phyloP scores from a whole-genome alignment of 2,797 vertebrate genomes.

The Gymnoscopelus microlampas region DNA sequence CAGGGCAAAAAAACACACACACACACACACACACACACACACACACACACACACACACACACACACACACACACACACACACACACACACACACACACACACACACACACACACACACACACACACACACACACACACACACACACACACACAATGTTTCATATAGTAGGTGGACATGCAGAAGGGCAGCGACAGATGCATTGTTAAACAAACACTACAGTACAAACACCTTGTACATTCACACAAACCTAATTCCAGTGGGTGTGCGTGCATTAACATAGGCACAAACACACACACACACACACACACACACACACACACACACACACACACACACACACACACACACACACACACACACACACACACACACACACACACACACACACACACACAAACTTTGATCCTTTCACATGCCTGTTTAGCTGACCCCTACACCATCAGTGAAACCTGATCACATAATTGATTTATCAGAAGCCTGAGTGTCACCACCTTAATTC shows the following conservation, averaged over 20 bases:
- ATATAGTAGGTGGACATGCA: too few species aligned
- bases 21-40: neutral
- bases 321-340: constrained; percentile 8
- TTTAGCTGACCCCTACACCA: constrained; percentile 51
- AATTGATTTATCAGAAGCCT: constrained; percentile 75
- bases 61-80: constrained; percentile 2
- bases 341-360: constrained; percentile 9
- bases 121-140: neutral
- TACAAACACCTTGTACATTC: too few species aligned
- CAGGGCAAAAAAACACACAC: constrained; percentile 15
- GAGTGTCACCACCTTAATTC: constrained; percentile 57
- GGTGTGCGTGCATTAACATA: neutral
- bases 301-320: constrained; percentile 2
- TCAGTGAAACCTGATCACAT: constrained; percentile 73
- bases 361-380: constrained; percentile 3
- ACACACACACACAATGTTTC: neutral
- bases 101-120: neutral
- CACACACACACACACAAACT: constrained; percentile 2
- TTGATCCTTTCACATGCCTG: constrained; percentile 31
- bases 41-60: constrained; percentile 1
- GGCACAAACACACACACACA: neutral
- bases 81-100: neutral
- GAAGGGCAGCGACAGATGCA: too few species aligned
- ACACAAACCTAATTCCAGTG: too few species aligned
- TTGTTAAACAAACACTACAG: too few species aligned